Conservation (phyloP, 2,888 invertebrate species). For the Chrysomela aeneicollis region DNA sequence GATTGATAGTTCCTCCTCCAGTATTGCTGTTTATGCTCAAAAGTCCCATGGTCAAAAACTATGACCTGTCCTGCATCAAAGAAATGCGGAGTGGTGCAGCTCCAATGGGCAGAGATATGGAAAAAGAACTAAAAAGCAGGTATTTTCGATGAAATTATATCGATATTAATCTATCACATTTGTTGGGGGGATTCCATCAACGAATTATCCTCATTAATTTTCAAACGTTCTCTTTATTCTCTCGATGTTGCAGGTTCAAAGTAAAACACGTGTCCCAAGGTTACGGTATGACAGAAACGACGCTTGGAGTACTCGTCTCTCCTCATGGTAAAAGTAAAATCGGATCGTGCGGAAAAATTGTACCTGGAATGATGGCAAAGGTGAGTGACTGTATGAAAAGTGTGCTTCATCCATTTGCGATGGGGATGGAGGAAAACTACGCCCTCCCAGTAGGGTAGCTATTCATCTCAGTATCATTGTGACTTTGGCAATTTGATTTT, state of each 20-base stretch:
- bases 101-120: conserved; percentile 77
- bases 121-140: conserved; percentile 68
- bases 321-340: conserved; percentile 59
- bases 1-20: conserved; percentile 76
- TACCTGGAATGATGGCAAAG: conserved; percentile 73
- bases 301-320: conserved; percentile 66
- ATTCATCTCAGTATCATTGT: too few relatives aligned
- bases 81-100: conserved; percentile 83
- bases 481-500: too few relatives aligned
- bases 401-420: not conserved
- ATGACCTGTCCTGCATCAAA: conserved; percentile 76
- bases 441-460: too few relatives aligned
- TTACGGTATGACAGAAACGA: conserved; percentile 84
- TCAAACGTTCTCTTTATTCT: too few relatives aligned
- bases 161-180: not conserved
- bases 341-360: conserved; percentile 74
- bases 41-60: conserved; percentile 78
- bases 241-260: conserved; percentile 45
- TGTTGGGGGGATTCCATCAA: not conserved
- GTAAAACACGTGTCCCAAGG: conserved; percentile 64
- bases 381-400: conserved; percentile 43
- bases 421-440: too few relatives aligned
- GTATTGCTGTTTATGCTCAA: conserved; percentile 84
- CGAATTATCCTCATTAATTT: too few relatives aligned
- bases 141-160: conserved; percentile 42